Conservation (phyloP, 2,113 vertebrate species). For the Felis catus region F.catus_Fca126_mat1.0 CM031411.1:35995501-35996000, state of each 20-base stretch:
- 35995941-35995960: slow-evolving; percentile 43
- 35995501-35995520: no score
- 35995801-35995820: neutral
- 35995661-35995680: neutral
- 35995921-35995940: slow-evolving; percentile 17
- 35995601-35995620: no score
- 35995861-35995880: slow-evolving; percentile 20
- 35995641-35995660: no score
- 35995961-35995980: slow-evolving; percentile 19
- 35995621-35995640: no score
- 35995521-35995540: no score
- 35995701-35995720: neutral
- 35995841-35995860: neutral
- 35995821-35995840: slow-evolving; percentile 9
- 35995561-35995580: no score
- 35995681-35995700: neutral
- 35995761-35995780: neutral
- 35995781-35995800: neutral
- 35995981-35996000: neutral
- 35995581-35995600: no score
- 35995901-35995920: neutral
- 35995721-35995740: neutral
- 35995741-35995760: neutral
- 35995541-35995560: no score
- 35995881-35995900: slow-evolving; percentile 25